Evolutionary conservation across 1,140 invertebrate genomes (phyloP).

Genomic region (Pissodes strobi): DNA sequence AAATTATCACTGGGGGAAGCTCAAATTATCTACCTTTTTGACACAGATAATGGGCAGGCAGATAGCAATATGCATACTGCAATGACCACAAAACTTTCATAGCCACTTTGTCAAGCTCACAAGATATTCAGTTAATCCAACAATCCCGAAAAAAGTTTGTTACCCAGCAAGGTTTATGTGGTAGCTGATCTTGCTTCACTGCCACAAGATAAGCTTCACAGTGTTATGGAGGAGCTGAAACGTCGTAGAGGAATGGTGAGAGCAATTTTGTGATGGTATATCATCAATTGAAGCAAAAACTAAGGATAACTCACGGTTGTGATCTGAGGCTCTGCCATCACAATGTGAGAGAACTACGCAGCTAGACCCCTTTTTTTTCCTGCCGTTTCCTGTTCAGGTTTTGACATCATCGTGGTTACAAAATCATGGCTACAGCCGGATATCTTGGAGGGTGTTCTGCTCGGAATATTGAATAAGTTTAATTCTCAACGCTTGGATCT

Average conservation of each 20-base stretch:
- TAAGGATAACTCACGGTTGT: too few species aligned
- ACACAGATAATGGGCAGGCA: too few species aligned
- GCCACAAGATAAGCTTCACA: background rate
- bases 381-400: background rate
- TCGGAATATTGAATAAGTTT: background rate
- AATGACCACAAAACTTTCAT: too few species aligned
- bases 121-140: background rate
- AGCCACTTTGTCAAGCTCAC: background rate
- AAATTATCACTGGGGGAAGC: too few species aligned
- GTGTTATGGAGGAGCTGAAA: background rate
- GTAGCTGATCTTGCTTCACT: background rate
- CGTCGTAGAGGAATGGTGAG: background rate
- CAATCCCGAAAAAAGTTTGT: background rate
- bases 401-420: background rate
- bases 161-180: background rate
- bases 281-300: background rate
- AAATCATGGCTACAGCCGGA: background rate
- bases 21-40: too few species aligned
- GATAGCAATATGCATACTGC: too few species aligned
- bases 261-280: background rate
- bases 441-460: background rate
- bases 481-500: background rate
- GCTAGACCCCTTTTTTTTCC: background rate
- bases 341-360: background rate
- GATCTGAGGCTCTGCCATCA: too few species aligned